Conservation (phyloP, 92 coral and sea anemone genomes). For the Zoanthus sociatus region DNA sequence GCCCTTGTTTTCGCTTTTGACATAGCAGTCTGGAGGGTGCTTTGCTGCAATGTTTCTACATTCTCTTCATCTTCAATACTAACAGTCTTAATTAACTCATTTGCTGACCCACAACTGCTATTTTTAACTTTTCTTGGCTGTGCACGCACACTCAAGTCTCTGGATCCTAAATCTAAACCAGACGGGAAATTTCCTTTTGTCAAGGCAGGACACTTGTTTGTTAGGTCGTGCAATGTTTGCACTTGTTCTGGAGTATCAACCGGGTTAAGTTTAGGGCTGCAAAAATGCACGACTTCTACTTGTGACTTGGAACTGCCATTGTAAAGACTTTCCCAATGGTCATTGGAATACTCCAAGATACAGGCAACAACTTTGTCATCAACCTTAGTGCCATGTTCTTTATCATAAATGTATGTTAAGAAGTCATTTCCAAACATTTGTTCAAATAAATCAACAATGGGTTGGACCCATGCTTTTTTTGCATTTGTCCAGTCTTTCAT, state of each 20-base stretch:
- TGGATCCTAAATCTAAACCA: not conserved
- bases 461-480: slow-evolving; percentile 29
- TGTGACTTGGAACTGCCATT: not conserved
- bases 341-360: not conserved
- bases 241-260: not conserved
- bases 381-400: slow-evolving; percentile 43
- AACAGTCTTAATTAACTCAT: no score
- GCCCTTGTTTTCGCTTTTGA: no score
- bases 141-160: not conserved
- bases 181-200: not conserved
- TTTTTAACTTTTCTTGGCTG: not conserved
- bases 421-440: slow-evolving; percentile 56
- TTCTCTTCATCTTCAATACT: no score
- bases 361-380: slow-evolving; percentile 10
- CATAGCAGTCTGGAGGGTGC: no score
- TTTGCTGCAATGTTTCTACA: no score
- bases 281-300: not conserved
- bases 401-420: slow-evolving; percentile 12
- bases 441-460: slow-evolving; percentile 16
- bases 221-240: not conserved
- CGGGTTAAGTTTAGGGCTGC: not conserved
- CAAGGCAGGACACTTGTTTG: not conserved
- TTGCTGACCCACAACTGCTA: not conserved
- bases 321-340: not conserved
- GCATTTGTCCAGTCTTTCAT: slow-evolving; percentile 13